These are phyloP conservation scores for Amphipoea lucens DNA, from an alignment of 2,888 invertebrate genomes.

Conservation along the genomic window DNA sequence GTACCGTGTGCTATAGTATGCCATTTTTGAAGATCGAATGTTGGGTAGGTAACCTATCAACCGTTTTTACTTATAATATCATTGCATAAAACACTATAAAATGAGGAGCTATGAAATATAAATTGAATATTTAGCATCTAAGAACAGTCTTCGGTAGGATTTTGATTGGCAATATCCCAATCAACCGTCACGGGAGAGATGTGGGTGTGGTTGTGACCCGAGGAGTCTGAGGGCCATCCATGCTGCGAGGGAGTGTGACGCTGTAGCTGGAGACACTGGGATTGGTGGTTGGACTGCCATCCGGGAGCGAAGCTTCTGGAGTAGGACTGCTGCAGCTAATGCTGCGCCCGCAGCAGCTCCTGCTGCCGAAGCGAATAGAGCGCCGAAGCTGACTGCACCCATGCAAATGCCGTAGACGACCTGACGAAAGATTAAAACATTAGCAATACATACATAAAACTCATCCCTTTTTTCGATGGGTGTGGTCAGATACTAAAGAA, in stretches of 20 bases:
- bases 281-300: conserved; percentile 91
- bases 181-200: conserved; percentile 82
- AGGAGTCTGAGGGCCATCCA: conserved; percentile 93
- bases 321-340: conserved; percentile 94
- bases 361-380: conserved; percentile 96
- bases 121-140: conserved; percentile 67
- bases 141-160: conserved; percentile 73
- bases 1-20: neutral
- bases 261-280: conserved; percentile 87
- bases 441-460: neutral
- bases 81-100: conserved; percentile 33
- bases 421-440: conserved; percentile 63
- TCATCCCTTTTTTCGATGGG: neutral
- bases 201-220: conserved; percentile 85
- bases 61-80: neutral
- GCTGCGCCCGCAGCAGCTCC: conserved; percentile 97
- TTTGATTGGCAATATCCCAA: conserved; percentile 32
- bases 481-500: neutral
- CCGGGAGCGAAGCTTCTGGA: conserved; percentile 94
- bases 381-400: conserved; percentile 96
- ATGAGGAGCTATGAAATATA: conserved; percentile 51
- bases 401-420: conserved; percentile 97
- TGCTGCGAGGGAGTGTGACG: conserved; percentile 92
- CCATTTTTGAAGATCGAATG: neutral
- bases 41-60: neutral